phyloP scores from a whole-genome alignment of 92 coral and sea anemone genomes.

The Palythoa grandiflora region DNA sequence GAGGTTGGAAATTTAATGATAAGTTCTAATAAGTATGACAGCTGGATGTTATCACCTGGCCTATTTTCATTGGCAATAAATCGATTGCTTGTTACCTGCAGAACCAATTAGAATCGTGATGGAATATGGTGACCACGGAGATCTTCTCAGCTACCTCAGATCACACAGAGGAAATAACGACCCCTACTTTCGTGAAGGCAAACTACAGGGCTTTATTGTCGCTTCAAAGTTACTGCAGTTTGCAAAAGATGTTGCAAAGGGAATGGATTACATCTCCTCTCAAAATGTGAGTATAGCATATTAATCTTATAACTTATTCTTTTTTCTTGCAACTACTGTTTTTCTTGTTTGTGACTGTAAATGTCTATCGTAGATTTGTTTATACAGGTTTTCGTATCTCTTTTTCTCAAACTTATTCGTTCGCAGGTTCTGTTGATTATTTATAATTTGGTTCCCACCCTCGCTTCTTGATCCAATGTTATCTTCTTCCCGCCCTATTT shows the following conservation, averaged over 20 bases:
- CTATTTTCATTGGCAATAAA: not conserved
- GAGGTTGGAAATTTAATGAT: no score
- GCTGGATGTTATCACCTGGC: not conserved
- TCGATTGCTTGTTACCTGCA: not conserved
- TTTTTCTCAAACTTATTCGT: no score
- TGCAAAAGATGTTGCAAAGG: constrained; percentile 38
- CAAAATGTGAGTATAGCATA: constrained; percentile 26
- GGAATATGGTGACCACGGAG: constrained; percentile 30
- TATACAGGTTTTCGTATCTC: no score
- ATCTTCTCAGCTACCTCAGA: constrained; percentile 31
- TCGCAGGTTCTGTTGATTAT: no score
- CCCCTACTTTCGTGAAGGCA: constrained; percentile 40
- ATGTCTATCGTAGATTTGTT: no score
- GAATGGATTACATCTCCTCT: constrained; percentile 39
- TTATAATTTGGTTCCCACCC: no score
- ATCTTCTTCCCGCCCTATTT: no score
- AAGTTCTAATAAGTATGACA: not conserved
- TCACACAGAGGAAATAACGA: constrained; percentile 7
- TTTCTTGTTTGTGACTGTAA: no score
- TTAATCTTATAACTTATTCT: not conserved
- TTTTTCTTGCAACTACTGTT: no score
- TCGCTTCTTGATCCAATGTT: no score
- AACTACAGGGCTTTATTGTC: constrained; percentile 7
- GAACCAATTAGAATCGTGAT: constrained; percentile 15
- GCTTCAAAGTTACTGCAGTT: constrained; percentile 30